Evolutionary conservation across 2,113 vertebrate genomes (phyloP), one percentile per base, ranked within the genome.

Genomic region (Cisticola juncidis): DNA sequence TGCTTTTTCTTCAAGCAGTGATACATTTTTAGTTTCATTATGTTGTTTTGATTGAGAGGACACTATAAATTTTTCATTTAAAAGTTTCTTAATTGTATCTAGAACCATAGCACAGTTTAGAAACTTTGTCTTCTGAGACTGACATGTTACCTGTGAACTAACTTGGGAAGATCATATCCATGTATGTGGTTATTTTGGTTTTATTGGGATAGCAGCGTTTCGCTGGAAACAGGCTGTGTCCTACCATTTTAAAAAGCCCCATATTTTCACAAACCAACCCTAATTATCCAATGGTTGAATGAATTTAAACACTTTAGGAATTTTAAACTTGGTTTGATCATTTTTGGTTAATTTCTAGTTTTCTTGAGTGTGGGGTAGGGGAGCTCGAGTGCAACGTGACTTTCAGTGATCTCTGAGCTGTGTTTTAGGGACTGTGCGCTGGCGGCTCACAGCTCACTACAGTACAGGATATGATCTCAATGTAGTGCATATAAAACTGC

Each of bases 381-480:
- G 94, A 91, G 86, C 84, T 91, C 21, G 90, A 97, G 97, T 82
- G 96, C 96, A 94, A 92, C 53, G 50, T 89, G 92, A 97, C 84
- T 95, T 96, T 81, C 95, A 95, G 95, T 95, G 95, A 97, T 94
- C 94, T 96, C 90, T 90, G 94, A 93, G 95, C 92, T 97, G 72
- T 96, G 90, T 97, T 97, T 96, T 92, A 91, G 97, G 91, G 96
- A 94, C 95, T 90, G 97, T 95, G 91, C 91, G 94, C 65, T 47
- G 16, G 86, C 86, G 97, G 97, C 95, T 89, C 93, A 53, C 86
- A 86, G 97, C 92, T 97, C 96, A 84, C 97, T 96, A 92, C 98
- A 96, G 98, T 97, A 97, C 97, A 98, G 98, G 98, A 98, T 98
- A 98, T 98, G 98, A 97, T 98, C 98, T 98, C 98, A 97, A 47